A percentile compares a stretch with the other conserved stretches of the same genome.
Conservation (phyloP, 2,113 vertebrate genomes). For the Rhineura floridana region DNA sequence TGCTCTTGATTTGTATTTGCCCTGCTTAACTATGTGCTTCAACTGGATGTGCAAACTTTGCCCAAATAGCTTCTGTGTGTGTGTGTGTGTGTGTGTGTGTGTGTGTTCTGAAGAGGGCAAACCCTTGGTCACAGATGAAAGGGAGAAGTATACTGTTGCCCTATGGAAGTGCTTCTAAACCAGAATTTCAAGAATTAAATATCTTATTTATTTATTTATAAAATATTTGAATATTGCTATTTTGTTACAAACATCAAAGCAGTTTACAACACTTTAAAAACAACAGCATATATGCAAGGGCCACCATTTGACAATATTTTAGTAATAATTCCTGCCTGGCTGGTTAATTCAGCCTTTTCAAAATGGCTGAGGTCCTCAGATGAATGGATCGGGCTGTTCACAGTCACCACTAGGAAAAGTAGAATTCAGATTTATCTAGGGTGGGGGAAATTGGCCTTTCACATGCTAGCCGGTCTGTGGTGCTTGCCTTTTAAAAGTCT, state of each 20-base stretch:
- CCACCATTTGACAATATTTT: neutral
- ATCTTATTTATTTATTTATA: too few species aligned
- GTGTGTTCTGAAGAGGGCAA: too few species aligned
- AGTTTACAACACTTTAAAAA: too few species aligned
- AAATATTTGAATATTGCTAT: too few species aligned
- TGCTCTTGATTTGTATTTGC: too few species aligned
- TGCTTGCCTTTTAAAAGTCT: neutral
- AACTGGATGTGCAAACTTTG: too few species aligned
- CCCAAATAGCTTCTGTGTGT: too few species aligned
- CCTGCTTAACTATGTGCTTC: too few species aligned
- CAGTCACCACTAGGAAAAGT: neutral
- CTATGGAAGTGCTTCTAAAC: neutral
- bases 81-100: too few species aligned
- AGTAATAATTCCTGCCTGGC: slow-evolving; percentile 3
- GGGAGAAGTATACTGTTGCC: neutral
- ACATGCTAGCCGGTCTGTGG: neutral
- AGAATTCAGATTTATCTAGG: neutral
- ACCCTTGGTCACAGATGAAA: too few species aligned
- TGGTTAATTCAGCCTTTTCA: neutral
- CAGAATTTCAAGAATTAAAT: neutral
- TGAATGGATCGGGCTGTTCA: neutral
- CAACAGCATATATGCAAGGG: neutral
- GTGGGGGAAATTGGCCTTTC: neutral
- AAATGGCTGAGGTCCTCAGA: neutral
- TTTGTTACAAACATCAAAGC: too few species aligned